Evolutionary conservation across 1,140 invertebrate species (phyloP).

Genomic region (Cheumatopsyche charites): DNA sequence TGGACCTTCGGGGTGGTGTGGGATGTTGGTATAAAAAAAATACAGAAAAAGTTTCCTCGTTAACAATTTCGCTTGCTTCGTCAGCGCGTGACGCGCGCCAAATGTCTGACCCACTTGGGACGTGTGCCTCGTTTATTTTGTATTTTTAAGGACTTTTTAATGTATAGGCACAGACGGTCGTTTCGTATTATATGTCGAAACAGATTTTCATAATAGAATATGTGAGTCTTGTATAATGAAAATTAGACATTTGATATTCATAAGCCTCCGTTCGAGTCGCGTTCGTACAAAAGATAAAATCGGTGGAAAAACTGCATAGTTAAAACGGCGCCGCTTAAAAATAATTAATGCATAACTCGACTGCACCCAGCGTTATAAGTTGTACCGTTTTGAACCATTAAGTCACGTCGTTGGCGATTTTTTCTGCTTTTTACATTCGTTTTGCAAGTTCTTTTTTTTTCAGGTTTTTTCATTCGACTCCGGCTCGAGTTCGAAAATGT

Average conservation of each 20-base stretch:
- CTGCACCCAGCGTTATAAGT: not conserved
- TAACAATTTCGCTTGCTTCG: conserved; percentile 14
- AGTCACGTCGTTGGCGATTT: conserved; percentile 14
- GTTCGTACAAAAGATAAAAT: no score
- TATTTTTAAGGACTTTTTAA: no score
- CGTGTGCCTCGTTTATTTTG: not conserved
- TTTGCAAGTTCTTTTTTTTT: not conserved
- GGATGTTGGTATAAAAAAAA: not conserved
- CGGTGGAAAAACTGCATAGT: no score
- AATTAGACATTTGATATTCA: no score
- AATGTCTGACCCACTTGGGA: conserved; percentile 13
- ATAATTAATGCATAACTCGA: conserved; percentile 11
- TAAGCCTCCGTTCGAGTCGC: no score
- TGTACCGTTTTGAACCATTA: conserved; percentile 4
- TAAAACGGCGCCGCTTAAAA: conserved; percentile 5
- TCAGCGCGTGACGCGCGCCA: conserved; percentile 9
- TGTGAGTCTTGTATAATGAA: no score
- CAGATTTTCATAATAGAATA: no score
- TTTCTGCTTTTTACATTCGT: not conserved
- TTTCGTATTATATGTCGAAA: no score
- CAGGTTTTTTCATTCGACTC: not conserved
- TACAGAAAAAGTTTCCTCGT: conserved; percentile 21
- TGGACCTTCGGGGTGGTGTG: not conserved
- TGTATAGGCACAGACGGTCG: no score
- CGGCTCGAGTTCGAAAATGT: conserved; percentile 3